A percentile compares a stretch with the other conserved stretches of the same genome.
Conservation (phyloP, 2,888 invertebrate species). For the Lepeophtheirus nordmannii region DNA sequence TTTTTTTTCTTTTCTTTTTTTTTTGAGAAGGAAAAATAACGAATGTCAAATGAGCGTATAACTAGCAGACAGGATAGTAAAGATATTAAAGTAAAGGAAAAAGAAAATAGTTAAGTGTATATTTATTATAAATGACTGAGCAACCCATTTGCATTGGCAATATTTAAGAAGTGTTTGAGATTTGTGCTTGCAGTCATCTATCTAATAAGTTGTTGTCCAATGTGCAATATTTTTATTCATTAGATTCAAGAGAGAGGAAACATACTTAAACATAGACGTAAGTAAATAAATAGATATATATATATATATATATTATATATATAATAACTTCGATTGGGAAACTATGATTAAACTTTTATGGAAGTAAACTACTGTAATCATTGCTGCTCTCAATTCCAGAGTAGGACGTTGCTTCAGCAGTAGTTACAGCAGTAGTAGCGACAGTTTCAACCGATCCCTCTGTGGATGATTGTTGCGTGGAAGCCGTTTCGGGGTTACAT, state of each 20-base stretch:
- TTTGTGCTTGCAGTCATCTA: too few relatives aligned
- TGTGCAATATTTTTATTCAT: too few relatives aligned
- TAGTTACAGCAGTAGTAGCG: background rate
- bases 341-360: background rate
- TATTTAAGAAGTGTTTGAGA: too few relatives aligned
- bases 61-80: background rate
- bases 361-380: conserved; percentile 16
- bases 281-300: background rate
- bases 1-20: background rate
- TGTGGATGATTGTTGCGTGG: background rate
- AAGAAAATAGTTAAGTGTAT: too few relatives aligned
- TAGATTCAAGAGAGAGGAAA: background rate
- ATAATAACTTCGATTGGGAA: background rate
- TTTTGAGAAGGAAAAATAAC: background rate
- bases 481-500: background rate
- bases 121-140: too few relatives aligned
- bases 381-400: background rate
- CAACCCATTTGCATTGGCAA: too few relatives aligned
- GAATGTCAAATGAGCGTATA: background rate
- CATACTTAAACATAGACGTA: background rate
- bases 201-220: too few relatives aligned
- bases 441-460: background rate
- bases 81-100: background rate
- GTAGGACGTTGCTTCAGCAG: conserved; percentile 11
- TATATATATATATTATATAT: background rate